Evolutionary conservation across 2,888 invertebrate genomes (phyloP).

Genomic region (Phania funesta): DNA sequence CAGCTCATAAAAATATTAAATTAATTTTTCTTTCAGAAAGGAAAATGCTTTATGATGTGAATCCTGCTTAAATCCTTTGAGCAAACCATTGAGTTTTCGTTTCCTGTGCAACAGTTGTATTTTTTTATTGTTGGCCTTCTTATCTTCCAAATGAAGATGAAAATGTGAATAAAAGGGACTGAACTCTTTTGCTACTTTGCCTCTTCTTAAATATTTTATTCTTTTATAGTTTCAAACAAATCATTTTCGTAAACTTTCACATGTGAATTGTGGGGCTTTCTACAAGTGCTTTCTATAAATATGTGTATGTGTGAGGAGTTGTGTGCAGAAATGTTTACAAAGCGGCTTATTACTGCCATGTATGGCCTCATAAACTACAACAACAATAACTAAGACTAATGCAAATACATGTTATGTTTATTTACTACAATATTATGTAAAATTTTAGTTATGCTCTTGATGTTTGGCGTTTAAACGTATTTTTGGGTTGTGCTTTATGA

Average conservation of each 20-base stretch:
- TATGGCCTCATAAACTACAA: constrained; percentile 49
- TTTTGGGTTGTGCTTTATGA: constrained; percentile 22
- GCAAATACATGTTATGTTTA: constrained; percentile 5
- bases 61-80: background rate
- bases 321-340: constrained; percentile 4
- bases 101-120: constrained; percentile 43
- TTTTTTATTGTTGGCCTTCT: constrained; percentile 14
- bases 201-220: background rate
- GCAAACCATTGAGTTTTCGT: background rate
- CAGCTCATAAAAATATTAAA: background rate
- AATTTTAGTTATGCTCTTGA: constrained; percentile 28
- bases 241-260: constrained; percentile 59
- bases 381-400: too few species aligned
- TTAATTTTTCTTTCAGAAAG: background rate
- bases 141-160: constrained; percentile 16
- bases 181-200: background rate
- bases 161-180: background rate
- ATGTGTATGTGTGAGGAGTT: background rate
- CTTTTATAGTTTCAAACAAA: constrained; percentile 49
- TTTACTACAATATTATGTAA: constrained; percentile 12
- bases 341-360: constrained; percentile 29
- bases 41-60: background rate
- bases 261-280: constrained; percentile 23
- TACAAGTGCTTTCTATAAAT: background rate
- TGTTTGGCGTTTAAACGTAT: constrained; percentile 25